Evolutionary conservation across 1,140 invertebrate species (phyloP).

Genomic region (Stegodyphus dumicola): DNA sequence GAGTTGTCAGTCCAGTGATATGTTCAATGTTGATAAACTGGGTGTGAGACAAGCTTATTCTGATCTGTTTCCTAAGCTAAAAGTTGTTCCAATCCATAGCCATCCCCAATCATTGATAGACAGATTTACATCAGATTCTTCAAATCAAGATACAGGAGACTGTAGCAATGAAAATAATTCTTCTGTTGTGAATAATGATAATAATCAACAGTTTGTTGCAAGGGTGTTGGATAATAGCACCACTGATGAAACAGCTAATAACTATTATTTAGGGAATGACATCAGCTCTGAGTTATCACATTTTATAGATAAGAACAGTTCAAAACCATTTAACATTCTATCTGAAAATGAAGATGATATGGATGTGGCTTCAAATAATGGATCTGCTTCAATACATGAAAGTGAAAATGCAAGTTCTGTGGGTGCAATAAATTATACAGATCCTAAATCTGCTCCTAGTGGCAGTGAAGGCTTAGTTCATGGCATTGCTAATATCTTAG

Average conservation of each 20-base stretch:
- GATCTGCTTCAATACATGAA: not conserved
- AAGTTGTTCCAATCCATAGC: conserved; percentile 18
- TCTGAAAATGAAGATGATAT: not conserved
- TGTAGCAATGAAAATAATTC: not conserved
- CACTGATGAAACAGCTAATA: not conserved
- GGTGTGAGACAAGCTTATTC: too few species aligned
- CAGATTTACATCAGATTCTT: conserved; percentile 7
- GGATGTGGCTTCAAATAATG: not conserved
- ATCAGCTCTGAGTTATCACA: not conserved
- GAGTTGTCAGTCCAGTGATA: too few species aligned
- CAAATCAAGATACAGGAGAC: not conserved
- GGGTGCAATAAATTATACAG: not conserved
- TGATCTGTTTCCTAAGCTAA: conserved; percentile 5
- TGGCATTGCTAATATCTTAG: not conserved
- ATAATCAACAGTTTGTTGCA: not conserved
- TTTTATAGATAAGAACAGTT: too few species aligned
- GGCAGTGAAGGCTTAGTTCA: not conserved
- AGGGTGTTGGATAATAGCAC: not conserved
- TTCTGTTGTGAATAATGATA: too few species aligned
- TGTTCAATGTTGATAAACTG: too few species aligned
- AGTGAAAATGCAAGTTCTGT: not conserved
- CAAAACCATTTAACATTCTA: not conserved
- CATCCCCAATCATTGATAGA: conserved; percentile 14
- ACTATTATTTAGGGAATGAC: not conserved
- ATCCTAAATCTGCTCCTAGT: too few species aligned